Conservation (phyloP, 2,113 vertebrate species). For the Geococcyx californianus region DNA sequence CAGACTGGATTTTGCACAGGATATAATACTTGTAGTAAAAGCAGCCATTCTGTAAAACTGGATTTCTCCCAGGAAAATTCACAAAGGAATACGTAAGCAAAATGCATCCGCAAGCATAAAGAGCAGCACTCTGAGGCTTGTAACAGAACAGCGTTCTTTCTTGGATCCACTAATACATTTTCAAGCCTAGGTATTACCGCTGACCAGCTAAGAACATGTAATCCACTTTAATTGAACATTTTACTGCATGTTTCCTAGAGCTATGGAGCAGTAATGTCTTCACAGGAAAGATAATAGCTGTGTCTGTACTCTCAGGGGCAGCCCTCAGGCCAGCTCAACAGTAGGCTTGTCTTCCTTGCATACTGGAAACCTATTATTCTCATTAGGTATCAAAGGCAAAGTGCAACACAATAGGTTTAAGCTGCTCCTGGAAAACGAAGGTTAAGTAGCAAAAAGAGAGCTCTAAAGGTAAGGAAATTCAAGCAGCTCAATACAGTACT, state of each 20-base stretch:
- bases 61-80: constrained; percentile 9
- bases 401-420: neutral
- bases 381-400: constrained; percentile 32
- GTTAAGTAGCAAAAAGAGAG: neutral
- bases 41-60: neutral
- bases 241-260: constrained; percentile 27
- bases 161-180: neutral
- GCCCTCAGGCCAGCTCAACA: constrained; percentile 21
- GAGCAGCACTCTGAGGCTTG: neutral
- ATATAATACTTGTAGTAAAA: neutral
- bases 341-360: neutral
- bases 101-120: neutral
- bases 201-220: constrained; percentile 48
- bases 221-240: constrained; percentile 51
- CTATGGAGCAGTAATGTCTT: constrained; percentile 9
- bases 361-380: constrained; percentile 13
- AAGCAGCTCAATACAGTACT: neutral
- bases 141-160: neutral
- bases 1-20: neutral
- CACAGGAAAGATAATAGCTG: constrained; percentile 21
- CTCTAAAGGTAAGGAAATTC: neutral
- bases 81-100: neutral
- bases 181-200: constrained; percentile 3
- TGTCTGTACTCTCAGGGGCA: constrained; percentile 30
- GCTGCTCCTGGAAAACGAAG: constrained; percentile 15